A percentile compares a stretch with the other conserved stretches of the same genome.
phyloP scores from a whole-genome alignment of 1,140 invertebrate species.

The Bombyx mori region DNA sequence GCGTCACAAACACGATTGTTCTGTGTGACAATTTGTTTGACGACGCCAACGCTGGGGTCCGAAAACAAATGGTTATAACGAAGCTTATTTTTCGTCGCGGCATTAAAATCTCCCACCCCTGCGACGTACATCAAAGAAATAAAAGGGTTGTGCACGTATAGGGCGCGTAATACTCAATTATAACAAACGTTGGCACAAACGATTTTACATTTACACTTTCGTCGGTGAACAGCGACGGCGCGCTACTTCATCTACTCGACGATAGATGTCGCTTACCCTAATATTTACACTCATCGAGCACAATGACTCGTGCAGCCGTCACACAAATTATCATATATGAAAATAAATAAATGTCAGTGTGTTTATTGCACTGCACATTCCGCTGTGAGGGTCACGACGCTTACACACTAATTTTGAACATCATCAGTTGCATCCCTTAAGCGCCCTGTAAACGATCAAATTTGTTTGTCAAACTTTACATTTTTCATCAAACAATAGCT shows the following conservation, averaged over 20 bases:
- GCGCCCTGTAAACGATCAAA: no score
- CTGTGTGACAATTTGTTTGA: constrained; percentile 45
- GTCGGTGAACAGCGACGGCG: constrained; percentile 15
- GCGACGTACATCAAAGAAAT: constrained; percentile 66
- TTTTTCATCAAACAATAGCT: no score
- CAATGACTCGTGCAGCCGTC: constrained; percentile 30
- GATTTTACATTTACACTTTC: constrained; percentile 57
- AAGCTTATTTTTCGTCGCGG: constrained; percentile 54
- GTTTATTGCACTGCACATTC: constrained; percentile 13
- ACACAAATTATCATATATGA: background rate
- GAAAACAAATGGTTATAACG: constrained; percentile 59
- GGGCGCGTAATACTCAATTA: constrained; percentile 61
- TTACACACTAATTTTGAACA: constrained; percentile 64
- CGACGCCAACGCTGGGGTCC: constrained; percentile 26
- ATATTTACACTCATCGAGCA: constrained; percentile 45
- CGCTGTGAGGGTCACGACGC: constrained; percentile 29
- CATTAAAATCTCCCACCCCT: constrained; percentile 64
- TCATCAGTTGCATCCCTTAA: constrained; percentile 61
- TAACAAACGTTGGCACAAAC: constrained; percentile 67
- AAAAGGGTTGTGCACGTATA: constrained; percentile 58
- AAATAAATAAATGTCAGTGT: constrained; percentile 10
- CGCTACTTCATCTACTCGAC: constrained; percentile 37
- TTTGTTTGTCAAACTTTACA: no score
- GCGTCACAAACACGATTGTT: constrained; percentile 51
- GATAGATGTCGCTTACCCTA: constrained; percentile 58